Base-by-base conservation (phyloP, 1,140 invertebrate species). In the Ectropis grisescens region DNA sequence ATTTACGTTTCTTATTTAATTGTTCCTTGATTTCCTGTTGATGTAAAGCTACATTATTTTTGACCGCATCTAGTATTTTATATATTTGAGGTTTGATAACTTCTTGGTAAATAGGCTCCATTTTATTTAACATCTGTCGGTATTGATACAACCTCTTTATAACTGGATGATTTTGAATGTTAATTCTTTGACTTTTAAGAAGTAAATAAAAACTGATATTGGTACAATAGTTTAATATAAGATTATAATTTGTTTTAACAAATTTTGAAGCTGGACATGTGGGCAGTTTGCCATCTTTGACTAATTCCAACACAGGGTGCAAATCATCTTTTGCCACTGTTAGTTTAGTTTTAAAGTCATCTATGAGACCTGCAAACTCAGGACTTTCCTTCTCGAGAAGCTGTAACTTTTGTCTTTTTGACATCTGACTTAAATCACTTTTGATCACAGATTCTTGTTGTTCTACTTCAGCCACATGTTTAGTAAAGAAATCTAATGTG, bases 161-260 rank as follows among this genome's bases (percentile, higher is more conserved):
- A 15, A 97, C 88, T 15, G 95, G 95, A 86, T 98, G 96, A 41
- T 89, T 88, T 50, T 89, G 86, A 10, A 93, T 82, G 32, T 85
- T 82, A 19, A 85, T 70, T 44, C 86, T 88, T 65, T 90, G 90
- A 25, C 88, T 83, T 84, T 95, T 96, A 1, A 97, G 53, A 44
- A 94, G 82, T 38, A 97, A 64, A 75, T 96, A 98, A 76, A 93
- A 96, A 13, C 87, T 86, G 11, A 97, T 89, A 69, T 97, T 96
- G 11, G 87, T 88, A 47, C 89, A 92, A 60, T 97, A 97, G 70
- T 92, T 93, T 41, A 93, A 72, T 47, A 90, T 85, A 8, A 93
- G 60, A 47, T 90, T 84, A 62, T 90, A 88, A 55, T 92, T 90
- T 3, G 86, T 87, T 64, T 85, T 82, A 4, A 94, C 69, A 80